These are phyloP conservation scores for Eumeta japonica DNA, from an alignment of 1,140 invertebrate species.

Conservation along the genomic window DNA sequence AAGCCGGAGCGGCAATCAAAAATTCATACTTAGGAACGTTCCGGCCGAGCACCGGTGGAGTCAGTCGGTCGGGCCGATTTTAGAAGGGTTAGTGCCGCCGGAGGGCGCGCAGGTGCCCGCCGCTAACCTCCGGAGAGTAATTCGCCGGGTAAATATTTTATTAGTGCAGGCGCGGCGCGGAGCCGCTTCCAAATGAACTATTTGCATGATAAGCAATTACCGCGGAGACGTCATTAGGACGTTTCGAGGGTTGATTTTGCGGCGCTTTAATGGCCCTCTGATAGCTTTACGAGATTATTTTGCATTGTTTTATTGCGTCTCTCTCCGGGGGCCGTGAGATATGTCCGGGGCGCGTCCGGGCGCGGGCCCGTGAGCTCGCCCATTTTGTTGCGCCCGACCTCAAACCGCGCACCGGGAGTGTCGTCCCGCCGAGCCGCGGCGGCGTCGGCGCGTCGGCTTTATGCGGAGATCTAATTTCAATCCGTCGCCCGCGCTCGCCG, in stretches of 20 bases:
- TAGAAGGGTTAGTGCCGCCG: not conserved
- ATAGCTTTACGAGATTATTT: slow-evolving; percentile 4
- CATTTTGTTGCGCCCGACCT: too few species aligned
- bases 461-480: too few species aligned
- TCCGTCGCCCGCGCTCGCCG: too few species aligned
- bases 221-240: slow-evolving; percentile 1
- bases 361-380: not conserved
- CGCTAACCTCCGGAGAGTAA: slow-evolving; percentile 6
- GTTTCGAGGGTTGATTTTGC: slow-evolving; percentile 1
- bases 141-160: slow-evolving; percentile 10
- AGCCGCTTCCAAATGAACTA: slow-evolving; percentile 8
- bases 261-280: not conserved
- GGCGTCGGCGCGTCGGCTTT: too few species aligned
- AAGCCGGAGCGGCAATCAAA: slow-evolving; percentile 4
- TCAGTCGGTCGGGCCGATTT: not conserved
- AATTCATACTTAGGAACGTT: slow-evolving; percentile 6
- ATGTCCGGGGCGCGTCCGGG: not conserved
- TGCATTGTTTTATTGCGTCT: slow-evolving; percentile 1
- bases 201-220: slow-evolving; percentile 9
- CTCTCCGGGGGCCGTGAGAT: slow-evolving; percentile 1
- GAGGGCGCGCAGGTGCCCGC: not conserved
- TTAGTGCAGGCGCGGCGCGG: slow-evolving; percentile 2
- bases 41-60: slow-evolving; percentile 8
- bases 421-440: too few species aligned
- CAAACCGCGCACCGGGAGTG: too few species aligned